phyloP scores from a whole-genome alignment of 23 tunicate genomes.

The Phallusia fumigata region DNA sequence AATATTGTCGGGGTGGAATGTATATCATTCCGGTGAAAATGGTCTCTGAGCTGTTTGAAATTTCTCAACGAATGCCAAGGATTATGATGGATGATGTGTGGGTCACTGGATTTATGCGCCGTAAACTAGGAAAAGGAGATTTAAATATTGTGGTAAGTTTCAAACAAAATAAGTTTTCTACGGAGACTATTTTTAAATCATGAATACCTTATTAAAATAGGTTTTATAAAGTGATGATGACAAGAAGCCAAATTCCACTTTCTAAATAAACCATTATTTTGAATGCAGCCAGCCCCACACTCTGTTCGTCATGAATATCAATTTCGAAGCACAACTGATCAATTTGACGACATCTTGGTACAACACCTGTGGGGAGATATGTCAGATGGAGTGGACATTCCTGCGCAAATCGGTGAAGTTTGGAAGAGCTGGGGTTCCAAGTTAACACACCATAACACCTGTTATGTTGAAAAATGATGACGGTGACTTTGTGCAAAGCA shows the following conservation, averaged over 20 bases:
- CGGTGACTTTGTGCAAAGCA: too few relatives aligned
- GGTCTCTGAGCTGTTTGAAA: conserved; percentile 29
- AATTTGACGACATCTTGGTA: not conserved
- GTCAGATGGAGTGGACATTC: not conserved
- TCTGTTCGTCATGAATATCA: not conserved
- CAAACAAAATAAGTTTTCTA: not conserved
- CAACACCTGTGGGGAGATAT: conserved; percentile 1
- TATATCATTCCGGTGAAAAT: conserved; percentile 40
- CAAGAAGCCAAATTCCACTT: too few relatives aligned
- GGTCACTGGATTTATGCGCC: conserved; percentile 72
- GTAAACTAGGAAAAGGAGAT: conserved; percentile 34
- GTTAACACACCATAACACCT: too few relatives aligned
- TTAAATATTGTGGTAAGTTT: conserved; percentile 43
- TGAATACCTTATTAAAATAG: too few relatives aligned
- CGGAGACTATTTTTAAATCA: too few relatives aligned
- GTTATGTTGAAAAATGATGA: too few relatives aligned
- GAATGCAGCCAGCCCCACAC: not conserved
- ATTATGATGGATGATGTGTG: conserved; percentile 67
- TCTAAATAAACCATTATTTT: not conserved
- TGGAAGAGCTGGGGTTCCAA: not conserved
- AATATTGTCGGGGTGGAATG: conserved; percentile 69
- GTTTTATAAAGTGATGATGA: too few relatives aligned
- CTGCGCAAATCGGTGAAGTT: not conserved
- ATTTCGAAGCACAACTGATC: not conserved
- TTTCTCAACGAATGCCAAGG: conserved; percentile 24